phyloP scores from a whole-genome alignment of 2,113 vertebrate species.

The Pipa parva region DNA sequence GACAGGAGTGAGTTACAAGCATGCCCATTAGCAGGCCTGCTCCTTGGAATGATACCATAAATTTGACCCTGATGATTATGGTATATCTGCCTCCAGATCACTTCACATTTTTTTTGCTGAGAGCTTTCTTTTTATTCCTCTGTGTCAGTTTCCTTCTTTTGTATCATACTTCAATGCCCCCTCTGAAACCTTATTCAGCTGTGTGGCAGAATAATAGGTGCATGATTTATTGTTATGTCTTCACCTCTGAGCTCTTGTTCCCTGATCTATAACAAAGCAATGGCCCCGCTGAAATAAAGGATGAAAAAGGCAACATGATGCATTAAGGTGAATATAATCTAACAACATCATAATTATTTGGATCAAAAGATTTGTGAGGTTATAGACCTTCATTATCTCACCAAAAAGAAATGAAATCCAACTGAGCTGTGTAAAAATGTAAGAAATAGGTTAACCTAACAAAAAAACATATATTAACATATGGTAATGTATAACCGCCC shows the following conservation, averaged over 20 bases:
- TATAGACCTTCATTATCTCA: neutral
- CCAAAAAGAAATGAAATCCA: neutral
- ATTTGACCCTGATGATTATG: constrained; percentile 22
- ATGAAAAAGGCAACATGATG: constrained; percentile 28
- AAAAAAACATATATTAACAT: no score
- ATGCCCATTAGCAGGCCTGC: neutral
- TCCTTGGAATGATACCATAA: constrained; percentile 5
- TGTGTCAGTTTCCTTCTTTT: constrained; percentile 38
- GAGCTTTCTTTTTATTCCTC: constrained; percentile 34
- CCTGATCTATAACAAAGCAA: constrained; percentile 34
- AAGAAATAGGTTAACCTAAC: no score
- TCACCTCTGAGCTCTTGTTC: constrained; percentile 33
- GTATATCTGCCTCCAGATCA: constrained; percentile 17
- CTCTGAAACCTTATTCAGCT: constrained; percentile 36
- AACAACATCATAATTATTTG: constrained; percentile 13
- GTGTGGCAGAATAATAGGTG: constrained; percentile 31
- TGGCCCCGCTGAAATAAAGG: constrained; percentile 29
- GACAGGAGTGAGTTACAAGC: constrained; percentile 1
- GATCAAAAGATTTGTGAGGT: neutral
- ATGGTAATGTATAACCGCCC: no score
- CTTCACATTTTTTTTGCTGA: constrained; percentile 24
- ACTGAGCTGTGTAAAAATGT: neutral
- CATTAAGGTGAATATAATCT: constrained; percentile 19
- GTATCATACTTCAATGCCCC: constrained; percentile 38
- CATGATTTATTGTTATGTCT: constrained; percentile 26